phyloP scores from a whole-genome alignment of 2,113 vertebrate genomes.

The Hiodon tergisus region DNA sequence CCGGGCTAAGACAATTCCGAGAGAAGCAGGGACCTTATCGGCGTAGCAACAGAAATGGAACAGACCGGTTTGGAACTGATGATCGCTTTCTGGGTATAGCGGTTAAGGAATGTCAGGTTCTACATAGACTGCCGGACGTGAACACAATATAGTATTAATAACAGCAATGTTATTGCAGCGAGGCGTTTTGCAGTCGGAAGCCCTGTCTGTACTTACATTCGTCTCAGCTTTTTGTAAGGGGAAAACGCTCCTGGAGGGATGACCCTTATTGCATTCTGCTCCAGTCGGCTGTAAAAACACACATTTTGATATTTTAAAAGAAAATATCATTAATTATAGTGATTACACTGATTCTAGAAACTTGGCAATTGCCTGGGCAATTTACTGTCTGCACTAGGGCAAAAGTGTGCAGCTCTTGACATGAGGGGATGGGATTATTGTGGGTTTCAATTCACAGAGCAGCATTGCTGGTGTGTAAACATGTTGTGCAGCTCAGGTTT shows the following conservation, averaged over 20 bases:
- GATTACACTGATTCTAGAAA: too few species aligned
- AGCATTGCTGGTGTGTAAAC: too few species aligned
- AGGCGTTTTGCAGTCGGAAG: not conserved
- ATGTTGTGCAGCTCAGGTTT: too few species aligned
- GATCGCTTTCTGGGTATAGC: not conserved
- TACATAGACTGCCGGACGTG: not conserved
- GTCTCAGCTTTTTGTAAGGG: conserved; percentile 91
- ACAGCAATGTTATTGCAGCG: conserved; percentile 12
- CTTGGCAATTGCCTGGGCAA: too few species aligned
- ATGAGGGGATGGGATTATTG: too few species aligned
- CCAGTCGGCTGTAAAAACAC: conserved; percentile 79
- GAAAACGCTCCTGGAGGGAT: conserved; percentile 95
- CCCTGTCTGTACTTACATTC: conserved; percentile 78
- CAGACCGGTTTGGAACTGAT: too few species aligned
- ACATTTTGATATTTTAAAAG: conserved; percentile 28
- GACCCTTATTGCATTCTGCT: conserved; percentile 96
- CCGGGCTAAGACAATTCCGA: not conserved
- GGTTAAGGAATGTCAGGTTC: not conserved
- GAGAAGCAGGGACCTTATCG: not conserved
- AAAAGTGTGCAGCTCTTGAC: not conserved
- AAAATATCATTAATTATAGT: not conserved
- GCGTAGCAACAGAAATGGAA: not conserved
- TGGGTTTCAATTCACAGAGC: too few species aligned
- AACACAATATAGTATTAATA: not conserved
- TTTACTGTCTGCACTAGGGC: not conserved